A percentile compares a stretch with the other conserved stretches of the same genome.
Evolutionary conservation across 2,113 vertebrate species (phyloP).

Genomic region (Chloroceryle aenea): DNA sequence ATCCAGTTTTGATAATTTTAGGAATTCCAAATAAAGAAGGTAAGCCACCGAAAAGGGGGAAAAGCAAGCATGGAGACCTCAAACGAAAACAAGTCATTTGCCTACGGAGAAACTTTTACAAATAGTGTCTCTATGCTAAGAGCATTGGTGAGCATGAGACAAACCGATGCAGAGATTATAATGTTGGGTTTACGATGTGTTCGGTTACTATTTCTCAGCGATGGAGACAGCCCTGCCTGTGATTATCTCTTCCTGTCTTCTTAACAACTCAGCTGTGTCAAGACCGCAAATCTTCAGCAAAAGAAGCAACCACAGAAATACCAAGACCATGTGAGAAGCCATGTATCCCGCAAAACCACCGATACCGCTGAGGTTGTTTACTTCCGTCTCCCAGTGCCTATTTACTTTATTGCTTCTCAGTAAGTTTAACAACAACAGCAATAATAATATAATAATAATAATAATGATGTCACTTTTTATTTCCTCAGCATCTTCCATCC

Average conservation of each 20-base stretch:
- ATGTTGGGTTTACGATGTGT: background rate
- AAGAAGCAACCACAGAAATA: background rate
- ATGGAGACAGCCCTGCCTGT: background rate
- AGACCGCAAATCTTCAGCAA: background rate
- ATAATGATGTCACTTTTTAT: background rate
- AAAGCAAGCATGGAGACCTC: background rate
- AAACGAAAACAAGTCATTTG: background rate
- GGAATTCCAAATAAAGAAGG: background rate
- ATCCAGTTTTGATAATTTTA: background rate
- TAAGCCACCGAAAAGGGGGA: background rate
- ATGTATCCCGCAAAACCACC: background rate
- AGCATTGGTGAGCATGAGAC: background rate
- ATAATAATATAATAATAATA: too few species aligned
- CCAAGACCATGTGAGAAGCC: background rate
- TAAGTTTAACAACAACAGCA: background rate
- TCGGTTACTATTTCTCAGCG: background rate
- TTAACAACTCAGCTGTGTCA: background rate
- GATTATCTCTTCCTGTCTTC: background rate
- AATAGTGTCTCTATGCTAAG: background rate
- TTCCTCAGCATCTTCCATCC: background rate
- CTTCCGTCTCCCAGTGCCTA: background rate
- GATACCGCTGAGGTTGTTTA: background rate
- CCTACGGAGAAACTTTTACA: background rate
- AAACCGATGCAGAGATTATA: background rate
- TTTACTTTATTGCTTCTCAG: background rate